Evolutionary conservation across 2,797 vertebrate species (phyloP).

Genomic region (Okamejei kenojei): DNA sequence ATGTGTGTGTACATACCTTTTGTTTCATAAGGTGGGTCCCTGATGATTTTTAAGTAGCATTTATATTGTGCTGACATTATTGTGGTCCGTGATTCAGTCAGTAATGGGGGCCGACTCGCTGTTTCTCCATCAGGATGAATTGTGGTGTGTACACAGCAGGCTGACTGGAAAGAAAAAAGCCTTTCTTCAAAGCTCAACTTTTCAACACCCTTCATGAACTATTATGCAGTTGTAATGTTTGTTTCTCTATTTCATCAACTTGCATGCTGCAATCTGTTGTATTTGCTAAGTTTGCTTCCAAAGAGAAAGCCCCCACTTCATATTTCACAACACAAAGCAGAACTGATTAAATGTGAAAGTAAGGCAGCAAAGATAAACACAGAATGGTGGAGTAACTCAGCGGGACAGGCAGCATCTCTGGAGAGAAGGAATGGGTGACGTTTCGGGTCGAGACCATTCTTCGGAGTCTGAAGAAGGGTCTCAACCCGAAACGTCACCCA

Average conservation of each 20-base stretch:
- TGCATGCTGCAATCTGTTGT: not conserved
- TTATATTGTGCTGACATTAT: slow-evolving; percentile 68
- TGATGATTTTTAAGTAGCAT: slow-evolving; percentile 67
- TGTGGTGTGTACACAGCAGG: not conserved
- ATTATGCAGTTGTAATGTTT: not conserved
- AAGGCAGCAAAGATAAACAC: not conserved
- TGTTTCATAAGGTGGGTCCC: slow-evolving; percentile 51
- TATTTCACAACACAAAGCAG: not conserved
- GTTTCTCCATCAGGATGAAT: not conserved
- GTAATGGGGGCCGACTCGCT: not conserved
- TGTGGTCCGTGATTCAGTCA: slow-evolving; percentile 44
- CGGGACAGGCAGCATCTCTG: too few relatives aligned
- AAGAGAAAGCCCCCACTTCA: not conserved
- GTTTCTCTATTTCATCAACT: not conserved
- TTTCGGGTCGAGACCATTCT: too few relatives aligned
- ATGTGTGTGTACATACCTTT: slow-evolving; percentile 49
- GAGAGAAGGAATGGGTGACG: too few relatives aligned
- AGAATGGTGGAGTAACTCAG: too few relatives aligned
- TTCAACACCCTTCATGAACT: not conserved
- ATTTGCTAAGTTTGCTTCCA: not conserved
- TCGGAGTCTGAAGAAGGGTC: too few relatives aligned
- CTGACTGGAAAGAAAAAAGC: not conserved
- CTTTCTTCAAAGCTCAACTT: not conserved
- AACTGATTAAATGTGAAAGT: not conserved
- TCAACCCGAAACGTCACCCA: too few relatives aligned